Evolutionary conservation across 2,797 vertebrate species (phyloP).

Genomic region (Poecilia velifera): DNA sequence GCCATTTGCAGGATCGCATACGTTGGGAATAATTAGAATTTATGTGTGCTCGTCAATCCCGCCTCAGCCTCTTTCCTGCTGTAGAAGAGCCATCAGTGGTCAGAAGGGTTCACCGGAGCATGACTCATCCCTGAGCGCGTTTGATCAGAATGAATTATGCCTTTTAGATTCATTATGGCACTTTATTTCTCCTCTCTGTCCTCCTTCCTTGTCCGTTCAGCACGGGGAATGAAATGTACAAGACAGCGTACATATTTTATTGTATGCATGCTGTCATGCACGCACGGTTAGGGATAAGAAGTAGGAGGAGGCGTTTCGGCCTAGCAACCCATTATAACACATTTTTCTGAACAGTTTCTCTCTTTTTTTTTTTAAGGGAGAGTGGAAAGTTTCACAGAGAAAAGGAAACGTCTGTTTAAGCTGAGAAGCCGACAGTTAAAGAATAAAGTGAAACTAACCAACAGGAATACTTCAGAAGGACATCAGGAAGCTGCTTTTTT

Average conservation of each 20-base stretch:
- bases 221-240: conserved; percentile 77
- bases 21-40: conserved; percentile 83
- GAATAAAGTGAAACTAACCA: conserved; percentile 7
- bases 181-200: conserved; percentile 82
- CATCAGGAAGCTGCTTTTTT: conserved; percentile 85
- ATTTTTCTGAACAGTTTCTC: conserved; percentile 18
- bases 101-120: conserved; percentile 75
- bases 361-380: conserved; percentile 11
- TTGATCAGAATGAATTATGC: conserved; percentile 84
- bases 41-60: conserved; percentile 73
- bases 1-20: conserved; percentile 75
- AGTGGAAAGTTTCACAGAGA: conserved; percentile 22
- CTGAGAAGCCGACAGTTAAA: conserved; percentile 24
- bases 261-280: conserved; percentile 76
- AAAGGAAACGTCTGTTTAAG: conserved; percentile 22
- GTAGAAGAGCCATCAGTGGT: conserved; percentile 76
- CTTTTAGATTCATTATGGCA: conserved; percentile 85
- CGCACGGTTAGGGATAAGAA: conserved; percentile 64
- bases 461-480: conserved; percentile 54
- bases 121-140: conserved; percentile 81
- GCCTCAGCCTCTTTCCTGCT: conserved; percentile 57
- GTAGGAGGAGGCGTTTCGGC: conserved; percentile 44
- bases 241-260: conserved; percentile 84
- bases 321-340: conserved; percentile 35
- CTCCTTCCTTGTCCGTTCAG: conserved; percentile 77